Evolutionary conservation across 2,888 invertebrate species (phyloP), one percentile per base, ranked within the genome.

Genomic region (Acanthosepion lycidas): DNA sequence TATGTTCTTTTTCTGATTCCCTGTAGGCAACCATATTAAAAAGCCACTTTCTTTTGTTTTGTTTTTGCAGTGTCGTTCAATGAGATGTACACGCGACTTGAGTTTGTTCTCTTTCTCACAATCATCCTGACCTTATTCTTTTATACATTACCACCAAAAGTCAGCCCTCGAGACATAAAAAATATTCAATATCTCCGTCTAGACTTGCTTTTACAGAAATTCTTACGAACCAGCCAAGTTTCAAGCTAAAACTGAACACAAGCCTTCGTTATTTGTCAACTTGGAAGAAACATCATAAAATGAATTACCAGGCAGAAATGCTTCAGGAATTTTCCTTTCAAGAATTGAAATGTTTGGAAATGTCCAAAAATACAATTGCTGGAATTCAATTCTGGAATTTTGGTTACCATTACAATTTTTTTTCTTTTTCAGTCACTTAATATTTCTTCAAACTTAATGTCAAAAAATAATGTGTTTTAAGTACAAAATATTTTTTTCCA

Each of bases 151-250:
- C 95, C 95, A 94, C 96, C 96, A 23, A 95, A 95, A 53, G 91
- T 96, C 91, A 96, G 96, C 53, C 94, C 96, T 51, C 94, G 96
- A n/a, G 96, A 96, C 64, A 92, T 96, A 15, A 95, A 95, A 53
- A 95, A 95, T 28, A 95, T 96, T 55, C 96, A 96, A 94, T 95
- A 95, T 91, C 95, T 96, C 6, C 96, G 96, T 8, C 95, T 96
- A 33, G 96, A 96, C 51, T 93, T 51, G 18, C 9, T 93, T 33
- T 53, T 93, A n/a, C 93, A 93, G 28, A 92, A 49, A 92, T 92
- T 48, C 49, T 20, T n/a, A 78, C 78, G 6, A 78, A 78, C 78
- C 12, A 78, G n/a, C 78, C 78, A 78, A 78, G n/a, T 78, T 78
- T 78, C 78, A 8, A 78, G 15, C 78, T 78, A 78, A 78, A 15